Base-by-base conservation (phyloP, 1,140 invertebrate genomes). In the Cyclina sinensis region DNA sequence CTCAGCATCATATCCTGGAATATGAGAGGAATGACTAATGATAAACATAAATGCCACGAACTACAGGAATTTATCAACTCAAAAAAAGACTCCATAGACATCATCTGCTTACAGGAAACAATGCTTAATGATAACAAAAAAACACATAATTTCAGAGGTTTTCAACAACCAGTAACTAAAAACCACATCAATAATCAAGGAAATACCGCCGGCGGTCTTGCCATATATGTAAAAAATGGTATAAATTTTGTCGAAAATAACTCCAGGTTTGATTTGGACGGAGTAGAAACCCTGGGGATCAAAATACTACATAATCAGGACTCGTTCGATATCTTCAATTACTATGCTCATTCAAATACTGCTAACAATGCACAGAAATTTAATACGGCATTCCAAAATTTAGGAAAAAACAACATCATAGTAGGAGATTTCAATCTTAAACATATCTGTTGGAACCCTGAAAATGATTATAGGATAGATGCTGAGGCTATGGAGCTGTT, bases 341-440 rank as follows among this genome's bases (percentile, higher is more conserved):
- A 62, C 27, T 62, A 62, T 27, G n/a, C 57, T 27, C 3, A 27
- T 4, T 27, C 9, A 1, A 27, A 9, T 62, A 27, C 16, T 11
- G n/a, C 3, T 57, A 57, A 57, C 51, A 14, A n/a, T n/a, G n/a
- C n/a, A n/a, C n/a, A n/a, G n/a, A n/a, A n/a, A n/a, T n/a, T n/a
- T n/a, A n/a, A n/a, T n/a, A n/a, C n/a, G n/a, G n/a, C n/a, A n/a
- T n/a, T n/a, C n/a, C n/a, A n/a, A n/a, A n/a, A n/a, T n/a, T n/a
- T n/a, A n/a, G n/a, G n/a, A n/a, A n/a, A n/a, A n/a, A n/a, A n/a
- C n/a, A n/a, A n/a, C n/a, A 43, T 43, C 43, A 43, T 14, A 43
- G 14, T 43, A 43, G 43, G 43, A 43, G 37, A 76, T 46, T 76
- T 76, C 35, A 76, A 76, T 30, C 14, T 43, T n/a, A 76, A 76